phyloP scores from a whole-genome alignment of 2,888 invertebrate species.

The Mythimna lalbum region DNA sequence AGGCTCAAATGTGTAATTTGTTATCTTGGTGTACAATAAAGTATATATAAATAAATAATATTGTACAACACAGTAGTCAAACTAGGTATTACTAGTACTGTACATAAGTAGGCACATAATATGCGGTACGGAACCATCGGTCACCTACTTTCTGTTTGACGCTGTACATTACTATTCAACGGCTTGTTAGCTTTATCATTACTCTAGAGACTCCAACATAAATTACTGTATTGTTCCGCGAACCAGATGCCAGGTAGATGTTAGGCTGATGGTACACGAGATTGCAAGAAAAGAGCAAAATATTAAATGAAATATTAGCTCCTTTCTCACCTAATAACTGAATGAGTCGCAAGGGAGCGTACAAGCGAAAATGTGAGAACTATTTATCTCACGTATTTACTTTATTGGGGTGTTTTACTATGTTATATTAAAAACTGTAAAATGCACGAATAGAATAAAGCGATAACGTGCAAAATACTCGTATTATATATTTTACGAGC shows the following conservation, averaged over 20 bases:
- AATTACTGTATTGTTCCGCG: conserved; percentile 79
- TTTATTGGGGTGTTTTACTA: not conserved
- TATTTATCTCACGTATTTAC: conserved; percentile 15
- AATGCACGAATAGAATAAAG: conserved; percentile 5
- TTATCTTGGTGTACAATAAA: no score
- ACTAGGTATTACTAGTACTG: conserved; percentile 2
- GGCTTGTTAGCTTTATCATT: conserved; percentile 81
- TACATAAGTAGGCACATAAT: not conserved
- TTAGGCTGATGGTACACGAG: conserved; percentile 48
- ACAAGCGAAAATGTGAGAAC: conserved; percentile 6
- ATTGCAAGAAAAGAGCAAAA: conserved; percentile 26
- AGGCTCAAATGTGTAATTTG: no score
- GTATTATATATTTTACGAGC: conserved; percentile 5
- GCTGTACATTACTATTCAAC: conserved; percentile 76
- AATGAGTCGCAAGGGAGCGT: conserved; percentile 22
- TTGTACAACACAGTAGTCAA: conserved; percentile 6
- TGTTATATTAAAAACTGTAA: conserved; percentile 9
- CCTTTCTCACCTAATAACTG: conserved; percentile 35
- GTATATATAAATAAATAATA: no score
- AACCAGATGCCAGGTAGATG: conserved; percentile 54
- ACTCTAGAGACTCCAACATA: conserved; percentile 74
- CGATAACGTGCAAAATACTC: not conserved
- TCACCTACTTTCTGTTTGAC: conserved; percentile 72
- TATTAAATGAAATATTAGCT: conserved; percentile 29
- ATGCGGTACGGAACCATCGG: conserved; percentile 47